Evolutionary conservation across 2,113 vertebrate genomes (phyloP), one percentile per base, ranked within the genome.

Genomic region (Megalops atlanticus): DNA sequence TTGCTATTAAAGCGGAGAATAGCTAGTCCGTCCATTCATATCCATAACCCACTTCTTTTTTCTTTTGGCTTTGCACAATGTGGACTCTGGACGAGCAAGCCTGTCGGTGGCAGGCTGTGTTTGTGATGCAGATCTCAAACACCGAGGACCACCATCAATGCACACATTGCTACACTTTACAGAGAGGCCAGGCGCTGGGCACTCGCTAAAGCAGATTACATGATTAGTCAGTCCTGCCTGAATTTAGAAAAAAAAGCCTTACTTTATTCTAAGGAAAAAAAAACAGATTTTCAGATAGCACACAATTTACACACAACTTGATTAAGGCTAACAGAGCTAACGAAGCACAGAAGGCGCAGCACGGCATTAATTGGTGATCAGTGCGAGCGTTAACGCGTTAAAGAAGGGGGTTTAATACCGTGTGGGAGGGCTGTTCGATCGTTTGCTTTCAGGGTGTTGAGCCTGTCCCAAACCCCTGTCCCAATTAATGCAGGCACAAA

Each of bases 311-410:
- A n/a, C n/a, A n/a, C n/a, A n/a, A 45, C 43, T 45, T 1, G 43
- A 45, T 45, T 10, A 45, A 45, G 14, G 43, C 1, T 10, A 45
- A 45, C 14, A 45, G 14, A 64, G 58, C 82, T 77, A 82, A 85
- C 49, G 31, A 15, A 49, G 36, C 27, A 16, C n/a, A 38, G 47
- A 54, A 84, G 80, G 85, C 88, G 86, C 80, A 73, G 88, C 77
- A 86, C 86, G 89, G 89, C 87, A 85, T 91, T 92, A 92, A 92
- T 92, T 92, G 92, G 87, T 86, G 83, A 90, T 88, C 81, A 89
- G 40, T 82, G 83, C 77, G 47, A 2, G 8, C 80, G 86, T 89
- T 85, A 58, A n/a, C 86, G 78, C 77, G 15, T 47, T 74, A 27
- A 82, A 82, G 83, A 85, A 76, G 7, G 69, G 83, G 87, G 84